phyloP scores from a whole-genome alignment of 2,113 vertebrate genomes.

The Malurus elegans region DNA sequence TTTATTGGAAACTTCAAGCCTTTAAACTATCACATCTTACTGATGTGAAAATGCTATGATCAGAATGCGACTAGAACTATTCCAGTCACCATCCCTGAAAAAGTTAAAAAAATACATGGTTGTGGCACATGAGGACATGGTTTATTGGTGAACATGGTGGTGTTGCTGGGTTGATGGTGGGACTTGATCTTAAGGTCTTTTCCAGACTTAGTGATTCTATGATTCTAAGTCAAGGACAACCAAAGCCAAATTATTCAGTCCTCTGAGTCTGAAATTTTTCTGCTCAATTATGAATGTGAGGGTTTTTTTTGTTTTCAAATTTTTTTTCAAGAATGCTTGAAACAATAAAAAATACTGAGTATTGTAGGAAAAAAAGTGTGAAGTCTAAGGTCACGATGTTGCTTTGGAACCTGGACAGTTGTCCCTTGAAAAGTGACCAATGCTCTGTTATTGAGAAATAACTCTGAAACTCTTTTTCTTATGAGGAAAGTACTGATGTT shows the following conservation, averaged over 20 bases:
- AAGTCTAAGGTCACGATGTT: background rate
- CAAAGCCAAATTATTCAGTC: background rate
- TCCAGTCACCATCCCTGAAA: background rate
- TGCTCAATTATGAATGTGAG: background rate
- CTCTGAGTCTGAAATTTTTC: background rate
- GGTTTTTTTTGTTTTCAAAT: fast-evolving
- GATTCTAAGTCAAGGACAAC: background rate
- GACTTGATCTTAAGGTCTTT: background rate
- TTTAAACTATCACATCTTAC: background rate
- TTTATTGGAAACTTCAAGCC: background rate
- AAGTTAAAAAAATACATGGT: background rate
- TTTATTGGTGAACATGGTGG: background rate
- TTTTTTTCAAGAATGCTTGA: background rate
- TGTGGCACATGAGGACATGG: too few relatives aligned
- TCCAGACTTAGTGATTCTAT: background rate
- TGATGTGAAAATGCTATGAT: background rate
- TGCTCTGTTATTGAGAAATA: background rate
- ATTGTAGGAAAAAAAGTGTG: background rate
- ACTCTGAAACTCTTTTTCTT: background rate
- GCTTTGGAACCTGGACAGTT: background rate
- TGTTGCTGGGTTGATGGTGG: background rate
- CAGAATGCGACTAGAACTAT: background rate
- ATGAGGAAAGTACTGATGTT: background rate
- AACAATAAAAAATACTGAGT: background rate
- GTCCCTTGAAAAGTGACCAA: background rate